Evolutionary conservation across 2,113 vertebrate genomes (phyloP).

Genomic region (Phyllostomus discolor): DNA sequence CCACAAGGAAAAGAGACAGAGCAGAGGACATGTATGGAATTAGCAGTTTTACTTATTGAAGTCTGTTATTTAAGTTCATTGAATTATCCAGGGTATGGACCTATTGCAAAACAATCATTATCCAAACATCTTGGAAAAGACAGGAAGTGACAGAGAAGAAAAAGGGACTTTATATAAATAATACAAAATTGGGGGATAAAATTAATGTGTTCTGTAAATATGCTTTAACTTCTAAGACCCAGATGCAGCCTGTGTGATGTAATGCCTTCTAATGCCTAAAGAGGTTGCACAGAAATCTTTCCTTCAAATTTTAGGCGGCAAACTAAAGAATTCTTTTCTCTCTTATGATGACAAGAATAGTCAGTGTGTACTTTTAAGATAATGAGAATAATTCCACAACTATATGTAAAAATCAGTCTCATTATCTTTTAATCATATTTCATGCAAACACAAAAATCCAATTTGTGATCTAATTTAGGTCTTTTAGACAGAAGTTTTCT

Average conservation of each 20-base stretch:
- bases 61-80: background rate
- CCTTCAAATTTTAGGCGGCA: background rate
- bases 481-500: background rate
- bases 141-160: background rate
- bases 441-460: background rate
- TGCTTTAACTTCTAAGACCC: background rate
- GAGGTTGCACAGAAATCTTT: background rate
- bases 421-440: background rate
- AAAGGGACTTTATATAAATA: background rate
- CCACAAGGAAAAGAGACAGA: background rate
- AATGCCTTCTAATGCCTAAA: background rate
- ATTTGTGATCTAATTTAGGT: background rate
- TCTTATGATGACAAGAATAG: background rate
- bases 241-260: background rate
- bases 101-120: background rate
- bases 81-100: background rate
- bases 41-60: background rate
- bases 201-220: background rate
- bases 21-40: background rate
- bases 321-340: background rate
- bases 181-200: background rate
- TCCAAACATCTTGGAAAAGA: background rate
- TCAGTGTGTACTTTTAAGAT: background rate
- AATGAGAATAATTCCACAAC: background rate
- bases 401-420: background rate